phyloP scores from a whole-genome alignment of 2,797 vertebrate genomes.

The Erithacus rubecula region DNA sequence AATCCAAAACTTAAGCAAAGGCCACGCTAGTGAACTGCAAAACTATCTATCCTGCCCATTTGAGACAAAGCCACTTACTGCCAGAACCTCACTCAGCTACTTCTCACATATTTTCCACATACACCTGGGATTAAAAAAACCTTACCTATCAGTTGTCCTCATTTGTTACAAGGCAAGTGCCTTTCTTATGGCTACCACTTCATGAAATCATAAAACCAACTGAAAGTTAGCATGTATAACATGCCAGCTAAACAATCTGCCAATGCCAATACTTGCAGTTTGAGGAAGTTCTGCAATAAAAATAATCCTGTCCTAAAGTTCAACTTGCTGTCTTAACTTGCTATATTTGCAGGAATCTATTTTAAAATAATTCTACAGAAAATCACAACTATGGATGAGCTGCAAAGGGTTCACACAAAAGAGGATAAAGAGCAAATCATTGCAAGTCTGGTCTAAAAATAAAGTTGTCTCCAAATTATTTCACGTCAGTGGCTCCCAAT shows the following conservation, averaged over 20 bases:
- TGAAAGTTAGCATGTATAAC: neutral
- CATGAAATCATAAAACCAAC: neutral
- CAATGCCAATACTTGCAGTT: neutral
- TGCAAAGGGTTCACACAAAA: neutral
- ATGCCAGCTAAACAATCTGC: neutral
- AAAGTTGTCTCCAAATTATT: neutral
- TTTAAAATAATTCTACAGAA: neutral
- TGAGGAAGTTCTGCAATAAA: neutral
- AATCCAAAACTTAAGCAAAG: neutral
- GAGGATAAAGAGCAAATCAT: neutral
- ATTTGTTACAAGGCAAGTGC: neutral
- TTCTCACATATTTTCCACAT: neutral
- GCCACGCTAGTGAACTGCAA: neutral
- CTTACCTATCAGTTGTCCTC: neutral
- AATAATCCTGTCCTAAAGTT: neutral
- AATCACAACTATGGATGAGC: neutral
- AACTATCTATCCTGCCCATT: neutral
- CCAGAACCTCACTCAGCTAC: neutral
- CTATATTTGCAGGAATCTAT: neutral
- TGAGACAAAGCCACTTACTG: neutral
- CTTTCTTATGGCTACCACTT: neutral
- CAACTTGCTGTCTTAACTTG: neutral
- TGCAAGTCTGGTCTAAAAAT: neutral
- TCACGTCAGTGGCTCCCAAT: neutral
- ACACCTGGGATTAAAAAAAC: neutral